phyloP scores from a whole-genome alignment of 2,888 invertebrate species.

The Caenorhabditis zanzibari region DNA sequence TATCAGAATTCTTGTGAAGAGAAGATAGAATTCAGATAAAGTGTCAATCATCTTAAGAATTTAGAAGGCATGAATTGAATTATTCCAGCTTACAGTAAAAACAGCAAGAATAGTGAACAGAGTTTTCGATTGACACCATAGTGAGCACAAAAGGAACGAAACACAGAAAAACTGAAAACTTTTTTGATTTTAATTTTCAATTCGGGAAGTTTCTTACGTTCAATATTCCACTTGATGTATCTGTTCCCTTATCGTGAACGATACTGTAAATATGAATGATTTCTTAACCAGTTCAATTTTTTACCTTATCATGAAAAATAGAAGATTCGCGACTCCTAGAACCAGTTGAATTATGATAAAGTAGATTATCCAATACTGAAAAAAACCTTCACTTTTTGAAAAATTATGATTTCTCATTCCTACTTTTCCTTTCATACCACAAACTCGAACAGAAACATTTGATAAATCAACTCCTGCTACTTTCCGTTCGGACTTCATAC shows the following conservation, averaged over 20 bases:
- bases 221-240: conserved; percentile 39
- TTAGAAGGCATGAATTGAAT: not conserved
- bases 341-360: conserved; percentile 31
- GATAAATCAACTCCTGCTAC: conserved; percentile 34
- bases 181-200: not conserved
- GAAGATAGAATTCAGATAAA: conserved; percentile 41
- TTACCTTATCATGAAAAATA: conserved; percentile 24
- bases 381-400: not conserved
- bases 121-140: conserved; percentile 50
- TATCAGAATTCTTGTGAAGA: conserved; percentile 22
- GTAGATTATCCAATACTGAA: conserved; percentile 45
- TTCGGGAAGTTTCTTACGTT: conserved; percentile 13
- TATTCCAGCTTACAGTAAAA: conserved; percentile 13
- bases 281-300: not conserved
- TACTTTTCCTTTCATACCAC: conserved; percentile 46
- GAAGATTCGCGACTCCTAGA: conserved; percentile 32
- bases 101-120: conserved; percentile 37
- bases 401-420: not conserved
- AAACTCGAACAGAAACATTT: conserved; percentile 37
- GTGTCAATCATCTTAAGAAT: conserved; percentile 34
- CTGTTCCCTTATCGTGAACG: not conserved
- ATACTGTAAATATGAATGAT: not conserved
- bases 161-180: conserved; percentile 44
- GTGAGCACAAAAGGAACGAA: conserved; percentile 18
- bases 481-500: not conserved